Base-by-base conservation (phyloP, 2,113 vertebrate species). In the Otolemur garnettii region DNA sequence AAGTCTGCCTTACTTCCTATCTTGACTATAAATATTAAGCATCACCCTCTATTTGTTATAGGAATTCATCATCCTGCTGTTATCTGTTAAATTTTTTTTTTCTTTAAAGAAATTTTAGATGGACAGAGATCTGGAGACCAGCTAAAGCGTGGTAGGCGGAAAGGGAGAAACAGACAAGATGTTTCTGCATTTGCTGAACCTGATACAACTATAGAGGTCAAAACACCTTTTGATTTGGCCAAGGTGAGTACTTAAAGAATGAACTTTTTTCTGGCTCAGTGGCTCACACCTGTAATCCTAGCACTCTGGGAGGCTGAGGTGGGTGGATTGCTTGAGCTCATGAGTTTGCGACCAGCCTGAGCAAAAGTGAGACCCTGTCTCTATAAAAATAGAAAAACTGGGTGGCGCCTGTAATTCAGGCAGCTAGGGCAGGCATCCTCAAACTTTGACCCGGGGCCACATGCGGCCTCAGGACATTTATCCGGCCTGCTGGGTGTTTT, bases 101-200 rank as follows among this genome's bases (percentile, higher is more conserved):
- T 55, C 45, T 87, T 55, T 94, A 99, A 99, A 97, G 93, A 99
- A 68, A 79, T 91, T 81, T 95, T 57, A 2, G 99, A 99, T 64
- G 85, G 28, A 35, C 98, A 93, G 30, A 99, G 97, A 98, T 80
- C 97, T 33, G 98, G 97, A 88, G 99, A 99, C 69, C 98, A 98
- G 26, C 98, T 98, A 24, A 99, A 99, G 96, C 99, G 98, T 93
- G 98, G 98, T 2, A 99, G 99, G 55, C 98, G 99, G 12, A 99
- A 99, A 96, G 99, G 99, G 22, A 98, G 99, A 91, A 99, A 99
- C 97, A 99, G 98, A 97, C 99, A 99, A 97, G 99, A 99, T 95
- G 42, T 96, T 0, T 77, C 97, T 59, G 90, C 94, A 0, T 94
- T 98, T 1, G 81, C 98, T 24, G 99, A 99, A 96, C 94, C 96